These are phyloP conservation scores for Stenodera caucasica DNA, from an alignment of 2,888 invertebrate genomes.

Conservation along the genomic window DNA sequence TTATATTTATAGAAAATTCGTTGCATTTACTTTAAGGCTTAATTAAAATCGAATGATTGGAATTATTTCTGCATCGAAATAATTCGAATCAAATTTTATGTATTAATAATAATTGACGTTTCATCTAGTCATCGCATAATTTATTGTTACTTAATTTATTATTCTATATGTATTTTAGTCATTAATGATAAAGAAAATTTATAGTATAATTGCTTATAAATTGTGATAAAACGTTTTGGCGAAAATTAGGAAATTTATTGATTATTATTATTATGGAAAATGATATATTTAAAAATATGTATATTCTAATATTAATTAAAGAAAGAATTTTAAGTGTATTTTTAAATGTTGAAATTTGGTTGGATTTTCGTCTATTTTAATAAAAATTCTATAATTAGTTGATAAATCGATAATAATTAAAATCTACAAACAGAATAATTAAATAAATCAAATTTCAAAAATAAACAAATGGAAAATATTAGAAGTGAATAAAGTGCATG, in stretches of 20 bases:
- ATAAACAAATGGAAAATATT: background rate
- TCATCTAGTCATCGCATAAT: conserved; percentile 43
- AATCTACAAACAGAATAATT: no score
- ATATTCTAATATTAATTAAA: conserved; percentile 18
- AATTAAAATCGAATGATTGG: background rate
- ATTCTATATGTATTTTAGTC: conserved; percentile 38
- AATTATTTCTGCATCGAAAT: conserved; percentile 1
- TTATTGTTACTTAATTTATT: conserved; percentile 46
- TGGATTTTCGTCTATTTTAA: conserved; percentile 27
- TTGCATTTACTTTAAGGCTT: conserved; percentile 29
- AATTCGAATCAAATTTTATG: background rate
- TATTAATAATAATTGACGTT: conserved; percentile 31
- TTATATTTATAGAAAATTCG: conserved; percentile 6
- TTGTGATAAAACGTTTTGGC: conserved; percentile 47
- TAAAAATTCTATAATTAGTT: conserved; percentile 24
- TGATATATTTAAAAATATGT: background rate
- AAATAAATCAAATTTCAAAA: no score
- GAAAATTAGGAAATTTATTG: conserved; percentile 26
- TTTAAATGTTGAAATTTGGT: conserved; percentile 31
- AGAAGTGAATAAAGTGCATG: conserved; percentile 25
- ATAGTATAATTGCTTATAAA: conserved; percentile 51
- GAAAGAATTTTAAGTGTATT: conserved; percentile 27
- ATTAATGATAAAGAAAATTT: conserved; percentile 16
- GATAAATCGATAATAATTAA: conserved; percentile 18
- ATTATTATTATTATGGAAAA: background rate